Base-by-base conservation (phyloP, 1,140 invertebrate species). In the Trichonephila inaurata region DNA sequence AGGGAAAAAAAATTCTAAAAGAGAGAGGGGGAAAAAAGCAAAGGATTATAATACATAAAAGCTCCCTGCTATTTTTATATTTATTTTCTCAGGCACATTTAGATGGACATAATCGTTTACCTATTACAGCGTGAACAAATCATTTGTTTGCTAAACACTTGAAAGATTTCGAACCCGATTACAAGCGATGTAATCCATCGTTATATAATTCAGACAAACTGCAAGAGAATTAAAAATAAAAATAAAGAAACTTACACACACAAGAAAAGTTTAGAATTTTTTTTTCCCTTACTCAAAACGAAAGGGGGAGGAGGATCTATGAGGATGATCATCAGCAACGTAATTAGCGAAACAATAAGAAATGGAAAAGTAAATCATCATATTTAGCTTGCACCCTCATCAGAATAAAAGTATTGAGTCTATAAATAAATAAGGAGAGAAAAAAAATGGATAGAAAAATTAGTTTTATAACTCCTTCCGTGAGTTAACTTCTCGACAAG, bases 301-400 rank as follows among this genome's bases (percentile, higher is more conserved):
- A 60, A 58, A 83, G n/a, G 51, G 10, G 51, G 10, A 83, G 58
- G n/a, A n/a, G 21, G 7, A 6, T 16, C 10, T 40, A 10, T 44
- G n/a, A 6, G 6, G 14, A 1, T 58, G 24, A 28, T 64, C 66
- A 88, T 88, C 51, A 88, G 44, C 64, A 88, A 66, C 1, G 86
- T 66, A 88, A 88, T 66, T 88, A 88, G 86, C 61, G 28, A 33
- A 51, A 88, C 33, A 88, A 88, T 88, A 58, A 88, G 61, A 58
- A 64, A 44, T 12, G 24, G 18, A 6, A 88, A 88, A 88, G 86
- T 40, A 88, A 88, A 66, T 14, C 10, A 88, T 88, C 86, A 88
- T 58, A 14, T 88, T 88, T 66, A 58, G 61, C 86, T 62, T 33
- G 61, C 60, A 44, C 61, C 8, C 33, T 61, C 62, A 88, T 51